Conservation (phyloP, 2,888 invertebrate genomes). For the Phaonia tiefii region DNA sequence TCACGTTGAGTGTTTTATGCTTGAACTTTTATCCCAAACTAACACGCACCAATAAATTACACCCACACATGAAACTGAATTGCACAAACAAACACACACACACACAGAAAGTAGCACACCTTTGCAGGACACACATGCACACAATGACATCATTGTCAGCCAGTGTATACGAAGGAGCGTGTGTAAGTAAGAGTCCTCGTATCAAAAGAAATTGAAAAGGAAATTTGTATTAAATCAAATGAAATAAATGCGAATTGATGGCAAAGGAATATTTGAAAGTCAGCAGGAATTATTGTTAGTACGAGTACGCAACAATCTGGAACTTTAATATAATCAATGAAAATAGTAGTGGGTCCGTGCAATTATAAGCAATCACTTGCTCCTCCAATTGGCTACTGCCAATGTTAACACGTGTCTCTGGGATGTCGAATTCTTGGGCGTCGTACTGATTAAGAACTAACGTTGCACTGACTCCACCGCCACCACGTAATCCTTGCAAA, state of each 20-base stretch:
- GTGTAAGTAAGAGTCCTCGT: neutral
- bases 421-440: neutral
- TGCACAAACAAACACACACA: neutral
- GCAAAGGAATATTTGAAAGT: neutral
- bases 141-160: constrained; percentile 37
- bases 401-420: constrained; percentile 23
- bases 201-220: constrained; percentile 27
- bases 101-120: neutral
- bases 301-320: neutral
- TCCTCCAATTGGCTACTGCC: constrained; percentile 58
- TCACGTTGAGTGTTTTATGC: constrained; percentile 68
- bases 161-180: neutral
- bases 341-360: too few species aligned
- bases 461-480: neutral
- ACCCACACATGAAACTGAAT: constrained; percentile 13
- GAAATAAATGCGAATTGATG: constrained; percentile 16
- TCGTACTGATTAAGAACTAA: neutral
- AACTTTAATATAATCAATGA: neutral
- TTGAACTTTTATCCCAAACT: constrained; percentile 67
- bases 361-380: too few species aligned
- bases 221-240: constrained; percentile 26
- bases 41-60: constrained; percentile 75
- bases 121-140: constrained; percentile 5
- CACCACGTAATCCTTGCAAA: constrained; percentile 47
- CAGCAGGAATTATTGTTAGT: constrained; percentile 3